Conservation (phyloP, 2,888 invertebrate species). For the Hydroisotoma schaefferi region DNA sequence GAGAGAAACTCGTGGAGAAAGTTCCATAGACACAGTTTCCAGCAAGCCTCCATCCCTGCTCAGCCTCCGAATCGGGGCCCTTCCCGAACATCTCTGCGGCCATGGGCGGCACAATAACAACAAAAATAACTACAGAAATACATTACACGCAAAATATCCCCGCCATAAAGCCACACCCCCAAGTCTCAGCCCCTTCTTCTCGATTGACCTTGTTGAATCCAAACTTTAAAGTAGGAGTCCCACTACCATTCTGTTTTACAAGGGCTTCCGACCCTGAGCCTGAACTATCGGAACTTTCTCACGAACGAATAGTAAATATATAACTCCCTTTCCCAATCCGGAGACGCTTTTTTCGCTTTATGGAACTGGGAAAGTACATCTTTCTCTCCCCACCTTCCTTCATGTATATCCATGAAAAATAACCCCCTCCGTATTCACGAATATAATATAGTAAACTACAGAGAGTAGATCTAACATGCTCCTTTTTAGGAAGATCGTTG, state of each 20-base stretch:
- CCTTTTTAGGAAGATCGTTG: too few species aligned
- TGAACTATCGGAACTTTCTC: not conserved
- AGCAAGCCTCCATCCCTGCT: not conserved
- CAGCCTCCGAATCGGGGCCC: slow-evolving; percentile 6
- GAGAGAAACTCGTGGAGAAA: slow-evolving; percentile 8
- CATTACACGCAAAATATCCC: not conserved
- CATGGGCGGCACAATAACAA: not conserved
- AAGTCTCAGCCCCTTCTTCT: not conserved
- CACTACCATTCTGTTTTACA: not conserved
- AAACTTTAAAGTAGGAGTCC: not conserved
- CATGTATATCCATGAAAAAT: too few species aligned
- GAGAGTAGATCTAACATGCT: too few species aligned
- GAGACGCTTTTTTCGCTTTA: too few species aligned
- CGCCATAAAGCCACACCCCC: not conserved
- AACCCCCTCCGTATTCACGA: too few species aligned
- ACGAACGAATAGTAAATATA: not conserved
- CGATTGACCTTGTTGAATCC: not conserved
- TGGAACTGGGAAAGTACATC: too few species aligned
- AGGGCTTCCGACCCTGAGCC: not conserved
- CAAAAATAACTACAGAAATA: not conserved
- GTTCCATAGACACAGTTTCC: slow-evolving; percentile 9
- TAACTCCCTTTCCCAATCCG: too few species aligned
- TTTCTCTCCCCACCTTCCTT: too few species aligned
- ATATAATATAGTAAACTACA: too few species aligned
- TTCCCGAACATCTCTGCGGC: not conserved